Base-by-base conservation (phyloP, 1,140 invertebrate species). In the Calephelis virginiensis region DNA sequence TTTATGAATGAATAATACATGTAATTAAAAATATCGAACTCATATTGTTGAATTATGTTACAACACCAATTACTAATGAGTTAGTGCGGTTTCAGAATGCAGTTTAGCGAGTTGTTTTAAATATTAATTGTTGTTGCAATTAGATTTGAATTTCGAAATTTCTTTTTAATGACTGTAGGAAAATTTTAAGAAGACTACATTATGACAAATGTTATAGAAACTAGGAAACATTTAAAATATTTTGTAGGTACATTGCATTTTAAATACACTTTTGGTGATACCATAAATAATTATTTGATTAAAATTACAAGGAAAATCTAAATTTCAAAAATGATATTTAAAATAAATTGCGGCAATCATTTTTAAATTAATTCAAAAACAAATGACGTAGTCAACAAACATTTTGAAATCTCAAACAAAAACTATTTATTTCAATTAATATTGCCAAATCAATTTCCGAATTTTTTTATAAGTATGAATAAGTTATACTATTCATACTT, bases 21-120 rank as follows among this genome's bases (percentile, higher is more conserved):
- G 53, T 7, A 37, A 59, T 37, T 59, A 59, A 59, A 59, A 59
- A 59, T 11, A 38, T 59, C 53, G 53, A 14, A 38, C 37, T 59
- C 53, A 38, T 59, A 59, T 59, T 59, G 53, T 59, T 59, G 37
- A 59, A 59, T 59, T 37, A 59, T 59, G 53, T 59, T 38, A 59
- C 53, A 10, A 37, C 17, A 59, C 28, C 10, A 38, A 11, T 59
- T 59, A 59, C 53, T 38, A 59, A 38, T 12, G 53, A 59, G 28
- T 56, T 14, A 28, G 8, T 11, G 53, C 53, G 28, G 28, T n/a
- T 59, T 59, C 53, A 59, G 53, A 59, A 59, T 59, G 53, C 28
- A 59, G 53, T 59, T 38, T 7, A 37, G 53, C 53, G 28, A 38
- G 53, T 59, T 59, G 17, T 59, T 59, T 59, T 3, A 38, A 59